A percentile compares a stretch with the other conserved stretches of the same genome.
Evolutionary conservation across 2,888 invertebrate species (phyloP).

Genomic region (Drosophila pegasa): DNA sequence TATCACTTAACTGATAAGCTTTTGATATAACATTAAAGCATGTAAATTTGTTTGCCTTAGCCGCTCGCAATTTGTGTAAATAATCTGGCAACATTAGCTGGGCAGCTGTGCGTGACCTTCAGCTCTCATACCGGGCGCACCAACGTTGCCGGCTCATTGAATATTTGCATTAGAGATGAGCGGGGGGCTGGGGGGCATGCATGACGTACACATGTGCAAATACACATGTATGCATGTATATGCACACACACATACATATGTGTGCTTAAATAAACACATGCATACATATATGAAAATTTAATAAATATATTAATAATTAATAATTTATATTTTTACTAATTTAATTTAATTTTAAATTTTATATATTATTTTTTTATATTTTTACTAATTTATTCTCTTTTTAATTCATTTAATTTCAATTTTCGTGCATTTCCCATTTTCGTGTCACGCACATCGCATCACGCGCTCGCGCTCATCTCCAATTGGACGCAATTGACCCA

Average conservation of each 20-base stretch:
- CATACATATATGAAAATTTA: not conserved
- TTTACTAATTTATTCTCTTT: too few relatives aligned
- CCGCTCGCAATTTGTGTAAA: slow-evolving; percentile 9
- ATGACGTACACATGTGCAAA: not conserved
- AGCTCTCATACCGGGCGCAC: slow-evolving; percentile 8
- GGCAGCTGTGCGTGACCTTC: slow-evolving; percentile 10
- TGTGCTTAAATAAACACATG: not conserved
- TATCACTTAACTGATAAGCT: slow-evolving; percentile 26
- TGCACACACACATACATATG: not conserved
- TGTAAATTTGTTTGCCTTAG: slow-evolving; percentile 14
- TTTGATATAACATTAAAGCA: slow-evolving; percentile 20
- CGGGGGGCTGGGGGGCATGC: not conserved
- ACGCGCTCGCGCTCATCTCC: not conserved
- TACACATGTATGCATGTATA: not conserved
- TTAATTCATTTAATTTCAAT: too few relatives aligned
- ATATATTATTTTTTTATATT: too few relatives aligned
- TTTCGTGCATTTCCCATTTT: not conserved
- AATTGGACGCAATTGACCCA: slow-evolving; percentile 13
- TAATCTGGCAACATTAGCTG: slow-evolving; percentile 16
- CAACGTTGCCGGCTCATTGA: slow-evolving; percentile 14
- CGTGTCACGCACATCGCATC: not conserved
- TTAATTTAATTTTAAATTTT: too few relatives aligned
- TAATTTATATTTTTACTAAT: not conserved
- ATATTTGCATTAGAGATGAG: slow-evolving; percentile 16
- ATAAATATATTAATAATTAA: too few relatives aligned